Conservation (phyloP, 2,113 vertebrate genomes). For the Proterorhinus semilunaris region DNA sequence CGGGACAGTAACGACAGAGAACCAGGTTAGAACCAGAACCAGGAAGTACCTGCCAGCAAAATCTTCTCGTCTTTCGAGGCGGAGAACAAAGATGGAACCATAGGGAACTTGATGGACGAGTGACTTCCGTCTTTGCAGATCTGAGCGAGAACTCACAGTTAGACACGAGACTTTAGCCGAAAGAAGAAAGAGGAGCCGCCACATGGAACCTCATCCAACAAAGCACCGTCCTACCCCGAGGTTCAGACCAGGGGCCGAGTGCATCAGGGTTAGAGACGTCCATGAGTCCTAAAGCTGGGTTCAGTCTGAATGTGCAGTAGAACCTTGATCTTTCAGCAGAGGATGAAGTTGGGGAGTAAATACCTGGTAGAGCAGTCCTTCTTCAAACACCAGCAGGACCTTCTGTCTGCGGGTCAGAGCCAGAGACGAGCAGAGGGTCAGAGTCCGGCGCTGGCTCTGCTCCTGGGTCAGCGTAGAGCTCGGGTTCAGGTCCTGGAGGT, state of each 20-base stretch:
- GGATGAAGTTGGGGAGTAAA: not conserved
- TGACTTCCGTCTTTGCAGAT: constrained; percentile 63
- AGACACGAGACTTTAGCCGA: not conserved
- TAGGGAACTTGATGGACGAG: constrained; percentile 65
- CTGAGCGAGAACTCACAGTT: constrained; percentile 47
- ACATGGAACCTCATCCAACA: no score
- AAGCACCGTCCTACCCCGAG: no score
- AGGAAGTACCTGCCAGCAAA: constrained; percentile 76
- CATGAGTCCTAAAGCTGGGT: no score
- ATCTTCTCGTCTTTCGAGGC: constrained; percentile 76
- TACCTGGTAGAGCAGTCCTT: constrained; percentile 74
- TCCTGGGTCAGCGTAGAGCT: not conserved
- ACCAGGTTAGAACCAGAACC: not conserved
- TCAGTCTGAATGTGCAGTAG: no score
- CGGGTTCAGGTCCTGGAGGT: constrained; percentile 17
- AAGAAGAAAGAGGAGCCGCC: not conserved
- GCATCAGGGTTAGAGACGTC: no score
- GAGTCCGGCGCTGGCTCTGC: not conserved
- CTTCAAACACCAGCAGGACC: constrained; percentile 68
- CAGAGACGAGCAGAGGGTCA: constrained; percentile 44
- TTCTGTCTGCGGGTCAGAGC: constrained; percentile 56
- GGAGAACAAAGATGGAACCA: constrained; percentile 66
- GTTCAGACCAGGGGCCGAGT: not conserved
- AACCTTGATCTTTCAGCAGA: no score
- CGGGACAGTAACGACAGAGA: not conserved